Conservation (phyloP, 2,797 vertebrate genomes). For the Phataginus tetradactyla region DNA sequence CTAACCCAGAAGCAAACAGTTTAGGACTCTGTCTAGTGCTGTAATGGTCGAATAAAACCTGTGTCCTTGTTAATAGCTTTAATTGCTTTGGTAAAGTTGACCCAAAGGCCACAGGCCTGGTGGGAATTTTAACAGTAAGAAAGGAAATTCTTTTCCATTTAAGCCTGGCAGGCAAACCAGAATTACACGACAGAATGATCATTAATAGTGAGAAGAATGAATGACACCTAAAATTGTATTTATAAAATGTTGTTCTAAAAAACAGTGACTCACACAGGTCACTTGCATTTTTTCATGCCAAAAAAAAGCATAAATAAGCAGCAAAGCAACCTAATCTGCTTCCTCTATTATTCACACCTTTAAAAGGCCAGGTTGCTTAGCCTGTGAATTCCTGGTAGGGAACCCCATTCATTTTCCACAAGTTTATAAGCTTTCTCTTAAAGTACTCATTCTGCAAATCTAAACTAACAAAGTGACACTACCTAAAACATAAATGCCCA, state of each 20-base stretch:
- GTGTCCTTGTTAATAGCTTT: constrained; percentile 10
- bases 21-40: background rate
- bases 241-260: constrained; percentile 39
- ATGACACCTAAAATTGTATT: background rate
- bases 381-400: background rate
- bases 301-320: constrained; percentile 12
- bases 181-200: background rate
- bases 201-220: constrained; percentile 14
- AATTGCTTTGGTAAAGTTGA: constrained; percentile 18
- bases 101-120: background rate
- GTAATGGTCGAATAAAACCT: background rate
- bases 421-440: background rate
- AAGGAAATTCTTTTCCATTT: constrained; percentile 37
- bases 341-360: background rate
- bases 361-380: background rate
- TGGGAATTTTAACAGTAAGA: background rate
- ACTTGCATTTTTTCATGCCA: background rate
- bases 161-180: constrained; percentile 22
- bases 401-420: background rate
- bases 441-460: constrained; percentile 33
- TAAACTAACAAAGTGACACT: background rate
- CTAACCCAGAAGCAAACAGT: background rate
- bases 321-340: background rate
- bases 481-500: background rate
- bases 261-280: background rate